phyloP scores from a whole-genome alignment of 2,113 vertebrate species.

The Pterocles gutturalis region DNA sequence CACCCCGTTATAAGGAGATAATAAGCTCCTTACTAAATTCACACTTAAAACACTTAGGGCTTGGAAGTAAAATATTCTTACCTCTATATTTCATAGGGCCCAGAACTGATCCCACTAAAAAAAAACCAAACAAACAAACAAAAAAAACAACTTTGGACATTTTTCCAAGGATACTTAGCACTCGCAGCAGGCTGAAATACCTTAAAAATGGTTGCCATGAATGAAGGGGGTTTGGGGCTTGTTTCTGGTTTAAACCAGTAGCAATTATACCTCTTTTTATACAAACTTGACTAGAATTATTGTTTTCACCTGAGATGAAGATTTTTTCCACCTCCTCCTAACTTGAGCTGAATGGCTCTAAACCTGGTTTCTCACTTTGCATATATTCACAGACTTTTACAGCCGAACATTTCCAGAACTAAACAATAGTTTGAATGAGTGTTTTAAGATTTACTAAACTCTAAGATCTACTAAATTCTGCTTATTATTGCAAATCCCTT shows the following conservation, averaged over 20 bases:
- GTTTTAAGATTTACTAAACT: not conserved
- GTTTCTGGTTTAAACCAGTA: not conserved
- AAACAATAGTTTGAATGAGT: not conserved
- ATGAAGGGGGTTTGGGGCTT: rapidly evolving
- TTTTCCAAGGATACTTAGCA: not conserved
- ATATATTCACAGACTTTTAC: not conserved
- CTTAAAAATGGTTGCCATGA: not conserved
- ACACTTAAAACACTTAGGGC: not conserved
- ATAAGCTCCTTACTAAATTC: not conserved
- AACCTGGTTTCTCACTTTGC: not conserved
- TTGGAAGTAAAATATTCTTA: not conserved
- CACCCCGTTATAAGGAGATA: not conserved
- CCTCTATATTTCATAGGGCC: not conserved
- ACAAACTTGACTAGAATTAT: not conserved
- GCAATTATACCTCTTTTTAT: not conserved
- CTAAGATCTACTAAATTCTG: not conserved
- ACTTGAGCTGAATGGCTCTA: not conserved
- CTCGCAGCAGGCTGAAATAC: not conserved
- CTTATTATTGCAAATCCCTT: not conserved
- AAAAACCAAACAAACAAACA: too few relatives aligned
- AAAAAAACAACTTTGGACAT: too few relatives aligned
- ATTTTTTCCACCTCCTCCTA: not conserved
- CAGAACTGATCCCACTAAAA: not conserved
- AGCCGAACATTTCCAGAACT: not conserved
- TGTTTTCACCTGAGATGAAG: not conserved